Evolutionary conservation across 2,113 vertebrate genomes (phyloP).

Genomic region (Sclerurus mexicanus): DNA sequence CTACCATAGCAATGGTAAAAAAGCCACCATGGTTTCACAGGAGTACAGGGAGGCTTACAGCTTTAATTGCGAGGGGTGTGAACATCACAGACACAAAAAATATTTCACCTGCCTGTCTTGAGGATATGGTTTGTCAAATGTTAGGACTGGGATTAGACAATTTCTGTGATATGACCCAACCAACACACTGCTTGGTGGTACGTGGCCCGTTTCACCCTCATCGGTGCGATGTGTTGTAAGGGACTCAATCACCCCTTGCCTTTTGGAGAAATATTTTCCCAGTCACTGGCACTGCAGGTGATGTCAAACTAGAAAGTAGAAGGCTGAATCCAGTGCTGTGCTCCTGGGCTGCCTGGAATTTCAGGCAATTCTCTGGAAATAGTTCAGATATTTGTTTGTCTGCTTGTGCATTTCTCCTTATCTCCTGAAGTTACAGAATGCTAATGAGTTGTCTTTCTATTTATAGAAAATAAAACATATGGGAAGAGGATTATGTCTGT

Average conservation of each 20-base stretch:
- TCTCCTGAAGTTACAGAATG: conserved; percentile 41
- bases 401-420: conserved; percentile 47
- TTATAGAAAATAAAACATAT: conserved; percentile 68
- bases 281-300: not conserved
- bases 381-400: conserved; percentile 39
- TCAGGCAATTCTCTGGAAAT: conserved; percentile 27
- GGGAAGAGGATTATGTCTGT: conserved; percentile 65
- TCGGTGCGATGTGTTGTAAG: not conserved
- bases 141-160: not conserved
- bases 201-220: fast-evolving
- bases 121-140: not conserved
- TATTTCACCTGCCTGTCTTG: not conserved
- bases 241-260: not conserved
- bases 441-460: conserved; percentile 49
- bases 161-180: not conserved
- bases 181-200: not conserved
- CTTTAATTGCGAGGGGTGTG: not conserved
- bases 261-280: not conserved
- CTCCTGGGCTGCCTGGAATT: not conserved
- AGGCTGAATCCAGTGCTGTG: not conserved
- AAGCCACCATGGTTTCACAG: not conserved
- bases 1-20: not conserved
- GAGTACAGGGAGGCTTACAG: not conserved
- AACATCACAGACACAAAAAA: not conserved
- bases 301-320: not conserved